Evolutionary conservation across 2,797 vertebrate species (phyloP).

Genomic region (Poecilia picta): DNA sequence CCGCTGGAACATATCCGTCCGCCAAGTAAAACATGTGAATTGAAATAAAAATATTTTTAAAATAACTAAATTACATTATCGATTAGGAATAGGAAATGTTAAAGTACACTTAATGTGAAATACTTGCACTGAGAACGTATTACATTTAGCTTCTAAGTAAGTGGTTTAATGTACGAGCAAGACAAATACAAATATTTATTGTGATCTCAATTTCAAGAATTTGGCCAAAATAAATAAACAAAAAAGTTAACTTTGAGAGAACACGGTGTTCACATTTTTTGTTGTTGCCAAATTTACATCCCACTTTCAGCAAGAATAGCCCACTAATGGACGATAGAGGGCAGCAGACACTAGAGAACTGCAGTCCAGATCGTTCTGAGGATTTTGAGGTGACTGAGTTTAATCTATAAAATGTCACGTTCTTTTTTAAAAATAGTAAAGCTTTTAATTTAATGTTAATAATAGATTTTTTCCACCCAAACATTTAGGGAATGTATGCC

Average conservation of each 20-base stretch:
- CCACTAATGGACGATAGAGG: conserved; percentile 48
- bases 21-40: conserved; percentile 33
- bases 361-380: not conserved
- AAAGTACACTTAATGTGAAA: not conserved
- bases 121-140: not conserved
- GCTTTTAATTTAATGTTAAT: too few relatives aligned
- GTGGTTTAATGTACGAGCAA: not conserved
- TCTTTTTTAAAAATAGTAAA: too few relatives aligned
- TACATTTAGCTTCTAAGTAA: not conserved
- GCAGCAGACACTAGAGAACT: conserved; percentile 27
- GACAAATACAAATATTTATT: not conserved
- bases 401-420: not conserved
- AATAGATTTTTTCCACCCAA: not conserved
- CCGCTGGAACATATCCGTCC: conserved; percentile 73
- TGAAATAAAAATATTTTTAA: not conserved
- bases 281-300: not conserved
- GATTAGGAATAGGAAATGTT: not conserved
- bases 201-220: not conserved
- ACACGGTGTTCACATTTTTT: conserved; percentile 44
- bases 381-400: not conserved
- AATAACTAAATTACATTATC: not conserved
- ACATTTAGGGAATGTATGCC: not conserved
- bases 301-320: conserved; percentile 34
- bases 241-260: not conserved
- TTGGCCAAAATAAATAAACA: not conserved